Evolutionary conservation across 2,888 invertebrate species (phyloP), one percentile per base, ranked within the genome.

Genomic region (Eledone cirrhosa): DNA sequence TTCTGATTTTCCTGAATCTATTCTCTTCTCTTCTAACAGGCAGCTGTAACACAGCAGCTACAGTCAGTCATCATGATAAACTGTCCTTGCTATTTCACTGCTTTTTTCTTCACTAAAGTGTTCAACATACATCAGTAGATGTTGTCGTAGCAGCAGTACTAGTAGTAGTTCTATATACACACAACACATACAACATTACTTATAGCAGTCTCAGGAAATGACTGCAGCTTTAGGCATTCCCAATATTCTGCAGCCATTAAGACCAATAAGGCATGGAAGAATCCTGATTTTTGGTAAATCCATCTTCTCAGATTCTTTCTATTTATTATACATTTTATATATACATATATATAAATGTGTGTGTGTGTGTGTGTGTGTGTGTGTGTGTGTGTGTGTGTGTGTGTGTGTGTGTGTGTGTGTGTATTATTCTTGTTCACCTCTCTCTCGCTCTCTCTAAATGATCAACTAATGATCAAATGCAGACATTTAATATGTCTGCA

Each of bases 61-160:
- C 33, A 33, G 29, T 67, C 27, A 29, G 16, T 67, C 31, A 27
- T 67, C 16, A 67, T 24, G 29, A 8, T 33, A 7, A 31, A 41
- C 72, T 41, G n/a, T 31, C 72, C 72, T 31, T 22, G 41, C 41
- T 72, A 72, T 72, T n/a, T 72, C 33, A 22, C 72, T 69, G n/a
- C 31, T 29, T n/a, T n/a, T n/a, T n/a, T n/a, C n/a, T n/a, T n/a
- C n/a, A n/a, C n/a, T n/a, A n/a, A n/a, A n/a, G n/a, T 41, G 41
- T 41, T 41, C 41, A 41, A 41, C 41, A 41, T 41, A 41, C 41
- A 41, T 41, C 41, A 41, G 41, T 41, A 41, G 41, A 4, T 14
- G 31, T 67, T 27, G 31, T 67, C 24, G 31, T 69, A 69, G 33
- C 11, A 69, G 67, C 11, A 22, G n/a, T 53, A 53, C 53, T 5